phyloP scores from a whole-genome alignment of 2,888 invertebrate genomes.

The Spilosoma lubricipeda region DNA sequence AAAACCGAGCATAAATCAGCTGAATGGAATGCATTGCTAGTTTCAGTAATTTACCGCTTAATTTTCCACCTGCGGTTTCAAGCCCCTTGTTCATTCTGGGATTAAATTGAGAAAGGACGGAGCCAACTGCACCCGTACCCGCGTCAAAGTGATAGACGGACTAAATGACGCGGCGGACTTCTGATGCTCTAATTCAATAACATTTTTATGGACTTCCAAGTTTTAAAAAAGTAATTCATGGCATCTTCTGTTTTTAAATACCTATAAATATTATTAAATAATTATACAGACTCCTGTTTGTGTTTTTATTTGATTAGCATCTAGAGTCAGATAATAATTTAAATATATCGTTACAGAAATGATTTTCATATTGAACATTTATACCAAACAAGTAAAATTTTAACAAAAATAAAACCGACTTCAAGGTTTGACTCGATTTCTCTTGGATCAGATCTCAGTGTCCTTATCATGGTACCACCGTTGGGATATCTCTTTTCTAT shows the following conservation, averaged over 20 bases:
- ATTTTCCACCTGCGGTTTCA: constrained; percentile 6
- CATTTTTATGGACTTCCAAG: background rate
- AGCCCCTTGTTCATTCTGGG: constrained; percentile 24
- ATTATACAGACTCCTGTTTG: too few species aligned
- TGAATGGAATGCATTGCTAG: background rate
- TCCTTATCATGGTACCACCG: too few species aligned
- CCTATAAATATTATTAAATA: too few species aligned
- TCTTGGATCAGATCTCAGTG: too few species aligned
- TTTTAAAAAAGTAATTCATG: background rate
- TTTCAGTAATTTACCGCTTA: background rate
- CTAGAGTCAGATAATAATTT: too few species aligned
- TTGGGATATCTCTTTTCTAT: too few species aligned
- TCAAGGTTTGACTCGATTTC: too few species aligned
- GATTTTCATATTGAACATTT: too few species aligned
- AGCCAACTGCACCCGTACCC: constrained; percentile 36
- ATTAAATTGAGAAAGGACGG: constrained; percentile 31
- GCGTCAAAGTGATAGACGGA: constrained; percentile 36
- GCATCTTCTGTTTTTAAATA: background rate
- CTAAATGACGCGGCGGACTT: background rate
- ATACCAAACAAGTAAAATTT: too few species aligned
- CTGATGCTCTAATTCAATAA: background rate
- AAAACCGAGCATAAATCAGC: background rate
- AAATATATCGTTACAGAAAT: too few species aligned
- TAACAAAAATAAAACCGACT: too few species aligned
- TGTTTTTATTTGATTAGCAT: too few species aligned